A percentile compares a stretch with the other conserved stretches of the same genome.
These are phyloP conservation scores for Gouania willdenowi DNA, from an alignment of 2,797 vertebrate genomes.

Conservation along the genomic window DNA sequence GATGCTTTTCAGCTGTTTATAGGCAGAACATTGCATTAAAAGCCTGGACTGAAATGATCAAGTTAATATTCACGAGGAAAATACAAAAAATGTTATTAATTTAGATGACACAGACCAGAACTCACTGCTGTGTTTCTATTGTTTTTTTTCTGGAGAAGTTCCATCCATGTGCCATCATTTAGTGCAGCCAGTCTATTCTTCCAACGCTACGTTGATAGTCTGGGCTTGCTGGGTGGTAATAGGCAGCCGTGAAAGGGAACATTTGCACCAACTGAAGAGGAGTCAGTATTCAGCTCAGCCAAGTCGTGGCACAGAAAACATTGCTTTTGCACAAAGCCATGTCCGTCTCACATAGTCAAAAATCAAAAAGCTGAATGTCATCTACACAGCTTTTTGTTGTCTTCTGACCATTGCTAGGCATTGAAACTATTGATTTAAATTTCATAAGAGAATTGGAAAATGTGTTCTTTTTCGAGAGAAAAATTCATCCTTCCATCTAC, in stretches of 20 bases:
- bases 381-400: too few relatives aligned
- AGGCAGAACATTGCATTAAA: slow-evolving; percentile 30
- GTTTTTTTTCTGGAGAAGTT: not conserved
- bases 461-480: too few relatives aligned
- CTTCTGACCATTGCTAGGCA: too few relatives aligned
- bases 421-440: too few relatives aligned
- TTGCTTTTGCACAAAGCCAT: too few relatives aligned
- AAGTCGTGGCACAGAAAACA: too few relatives aligned
- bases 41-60: slow-evolving; percentile 5
- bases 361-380: too few relatives aligned
- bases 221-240: slow-evolving; percentile 57
- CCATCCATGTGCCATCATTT: slow-evolving; percentile 1
- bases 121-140: not conserved
- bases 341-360: too few relatives aligned
- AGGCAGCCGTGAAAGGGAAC: slow-evolving; percentile 68
- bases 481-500: too few relatives aligned
- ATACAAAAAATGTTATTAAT: not conserved
- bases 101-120: too few relatives aligned
- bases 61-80: slow-evolving; percentile 6
- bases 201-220: slow-evolving; percentile 12
- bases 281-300: too few relatives aligned
- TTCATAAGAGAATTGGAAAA: too few relatives aligned
- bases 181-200: not conserved
- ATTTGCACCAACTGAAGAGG: slow-evolving; percentile 64
- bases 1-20: slow-evolving; percentile 49